These are phyloP conservation scores for Cololabis saira DNA, from an alignment of 2,113 vertebrate genomes.

Conservation along the genomic window DNA sequence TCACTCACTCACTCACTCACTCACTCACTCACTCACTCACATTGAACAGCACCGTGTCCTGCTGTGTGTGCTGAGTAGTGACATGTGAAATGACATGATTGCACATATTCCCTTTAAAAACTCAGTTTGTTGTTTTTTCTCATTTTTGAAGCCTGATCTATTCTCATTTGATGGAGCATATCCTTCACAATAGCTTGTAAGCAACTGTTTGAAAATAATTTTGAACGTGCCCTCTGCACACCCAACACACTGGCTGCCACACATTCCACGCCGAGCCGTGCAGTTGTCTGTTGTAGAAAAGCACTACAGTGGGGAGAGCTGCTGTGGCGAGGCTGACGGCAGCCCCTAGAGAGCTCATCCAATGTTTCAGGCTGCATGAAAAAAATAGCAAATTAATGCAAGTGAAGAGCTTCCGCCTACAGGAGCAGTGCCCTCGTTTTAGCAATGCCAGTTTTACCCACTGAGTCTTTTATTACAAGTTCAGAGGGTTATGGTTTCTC, in stretches of 20 bases:
- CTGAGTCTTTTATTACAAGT: conserved; percentile 63
- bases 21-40: conserved; percentile 2
- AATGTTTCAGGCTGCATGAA: conserved; percentile 78
- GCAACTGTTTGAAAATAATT: conserved; percentile 66
- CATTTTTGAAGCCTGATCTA: conserved; percentile 47
- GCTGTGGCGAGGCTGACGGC: conserved; percentile 61
- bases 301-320: conserved; percentile 80
- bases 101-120: conserved; percentile 54
- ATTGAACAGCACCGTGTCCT: conserved; percentile 31
- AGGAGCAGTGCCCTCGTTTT: conserved; percentile 75
- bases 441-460: conserved; percentile 56
- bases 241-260: conserved; percentile 38
- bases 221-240: conserved; percentile 56
- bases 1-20: not conserved
- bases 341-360: conserved; percentile 78
- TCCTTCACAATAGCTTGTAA: conserved; percentile 62
- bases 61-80: conserved; percentile 56
- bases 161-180: conserved; percentile 57
- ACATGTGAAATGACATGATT: conserved; percentile 67
- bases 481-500: conserved; percentile 56
- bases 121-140: conserved; percentile 47
- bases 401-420: conserved; percentile 79
- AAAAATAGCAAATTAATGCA: conserved; percentile 86
- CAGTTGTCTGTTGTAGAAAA: conserved; percentile 64
- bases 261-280: conserved; percentile 38